Evolutionary conservation across 2,888 invertebrate genomes (phyloP).

Genomic region (Parasteatoda lunata): DNA sequence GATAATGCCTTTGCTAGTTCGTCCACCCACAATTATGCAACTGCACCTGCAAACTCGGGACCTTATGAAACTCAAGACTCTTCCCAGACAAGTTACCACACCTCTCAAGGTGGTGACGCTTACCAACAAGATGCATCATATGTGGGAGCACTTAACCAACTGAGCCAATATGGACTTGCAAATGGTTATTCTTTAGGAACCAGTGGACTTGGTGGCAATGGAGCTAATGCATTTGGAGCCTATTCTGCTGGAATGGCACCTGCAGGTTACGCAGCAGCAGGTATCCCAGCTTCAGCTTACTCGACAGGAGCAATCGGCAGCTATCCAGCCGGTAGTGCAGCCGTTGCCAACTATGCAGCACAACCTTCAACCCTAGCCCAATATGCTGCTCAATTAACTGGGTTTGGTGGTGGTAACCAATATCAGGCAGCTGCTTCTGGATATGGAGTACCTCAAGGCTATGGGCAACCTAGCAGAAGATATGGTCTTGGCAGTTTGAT

Average conservation of each 20-base stretch:
- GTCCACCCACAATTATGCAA: conserved; percentile 68
- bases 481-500: conserved; percentile 70
- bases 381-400: conserved; percentile 64
- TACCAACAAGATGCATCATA: conserved; percentile 58
- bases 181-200: conserved; percentile 58
- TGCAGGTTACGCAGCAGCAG: conserved; percentile 48
- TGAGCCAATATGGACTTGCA: conserved; percentile 54
- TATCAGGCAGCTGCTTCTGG: conserved; percentile 32
- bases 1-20: conserved; percentile 67
- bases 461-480: conserved; percentile 61
- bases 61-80: conserved; percentile 59
- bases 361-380: conserved; percentile 61
- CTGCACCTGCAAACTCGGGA: conserved; percentile 48
- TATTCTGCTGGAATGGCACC: conserved; percentile 28
- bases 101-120: conserved; percentile 48
- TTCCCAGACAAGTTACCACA: conserved; percentile 43
- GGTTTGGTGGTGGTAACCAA: conserved; percentile 32
- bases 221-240: conserved; percentile 42
- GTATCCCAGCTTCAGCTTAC: conserved; percentile 43
- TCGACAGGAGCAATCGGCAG: conserved; percentile 48
- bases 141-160: conserved; percentile 57
- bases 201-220: conserved; percentile 20
- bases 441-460: conserved; percentile 52
- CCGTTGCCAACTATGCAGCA: conserved; percentile 55
- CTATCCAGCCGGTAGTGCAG: conserved; percentile 60